Base-by-base conservation (phyloP, 2,113 vertebrate genomes). In the Ivindomyrus marchei region DNA sequence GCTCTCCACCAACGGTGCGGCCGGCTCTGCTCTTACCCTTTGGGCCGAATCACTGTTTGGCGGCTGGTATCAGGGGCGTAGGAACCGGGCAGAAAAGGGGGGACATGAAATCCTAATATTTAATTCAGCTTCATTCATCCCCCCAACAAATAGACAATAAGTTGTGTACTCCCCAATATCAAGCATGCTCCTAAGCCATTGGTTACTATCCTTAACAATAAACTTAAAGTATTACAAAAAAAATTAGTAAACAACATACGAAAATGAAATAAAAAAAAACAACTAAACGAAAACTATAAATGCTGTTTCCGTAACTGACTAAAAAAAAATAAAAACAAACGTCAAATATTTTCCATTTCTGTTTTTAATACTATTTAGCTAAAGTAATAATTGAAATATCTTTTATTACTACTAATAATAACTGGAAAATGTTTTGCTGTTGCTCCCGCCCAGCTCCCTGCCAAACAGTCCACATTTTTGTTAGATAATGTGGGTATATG, bases 1-100 rank as follows among this genome's bases (percentile, higher is more conserved):
- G 85, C 97, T 98, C 92, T 98, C 97, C 93, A 98, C 97, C 91
- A 98, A 98, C 2, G 97, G 97, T 97, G 94, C 88, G 49, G 3
- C 46, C 11, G n/a, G 89, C 27, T 39, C 42, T 31, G 42, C 39
- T 47, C 10, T 27, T 11, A 5, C 31, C 8, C 58, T 58, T 77
- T 53, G 46, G 90, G 31, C 56, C 46, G 47, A 45, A 11, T 49
- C 42, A 49, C 45, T 31, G 39, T 31, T 70, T 70, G 66, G 10
- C 66, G 39, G 7, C 13, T 45, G 66, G 1, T 31, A 70, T 70
- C 66, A 4, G 24, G 8, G 5, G 56, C 4, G 52, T 19, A 2
- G 56, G 56, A 53, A 19, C 21, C 21, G 56, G 56, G 6, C 6
- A 6, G 0, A 19, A 53, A 4, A 24, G 21, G 21, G 1, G 56